These are phyloP conservation scores for Carapus acus DNA, from an alignment of 2,797 vertebrate genomes.

Conservation along the genomic window DNA sequence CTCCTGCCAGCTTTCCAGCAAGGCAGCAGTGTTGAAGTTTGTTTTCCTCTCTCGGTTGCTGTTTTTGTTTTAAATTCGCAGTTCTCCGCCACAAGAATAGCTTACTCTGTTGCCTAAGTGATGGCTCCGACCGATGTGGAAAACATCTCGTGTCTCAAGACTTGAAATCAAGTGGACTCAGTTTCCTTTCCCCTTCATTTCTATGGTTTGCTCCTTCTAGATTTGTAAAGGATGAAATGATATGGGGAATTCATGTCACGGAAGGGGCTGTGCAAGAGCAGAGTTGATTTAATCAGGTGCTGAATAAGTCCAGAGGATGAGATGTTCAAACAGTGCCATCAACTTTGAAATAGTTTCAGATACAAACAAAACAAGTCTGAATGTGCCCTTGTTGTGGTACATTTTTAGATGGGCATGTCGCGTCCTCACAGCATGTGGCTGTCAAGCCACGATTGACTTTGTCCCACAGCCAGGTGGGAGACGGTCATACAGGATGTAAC, in stretches of 20 bases:
- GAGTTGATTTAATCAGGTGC: too few relatives aligned
- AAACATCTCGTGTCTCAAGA: slow-evolving; percentile 16
- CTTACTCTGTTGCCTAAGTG: slow-evolving; percentile 15
- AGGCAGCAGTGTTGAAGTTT: not conserved
- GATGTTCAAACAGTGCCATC: too few relatives aligned
- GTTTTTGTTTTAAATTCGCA: slow-evolving; percentile 1
- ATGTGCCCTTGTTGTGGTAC: too few relatives aligned
- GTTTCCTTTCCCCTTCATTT: not conserved
- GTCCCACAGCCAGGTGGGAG: slow-evolving; percentile 1
- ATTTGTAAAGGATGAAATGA: not conserved
- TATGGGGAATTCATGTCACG: too few relatives aligned
- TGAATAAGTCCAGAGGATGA: too few relatives aligned
- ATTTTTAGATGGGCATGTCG: too few relatives aligned
- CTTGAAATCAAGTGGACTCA: slow-evolving; percentile 8
- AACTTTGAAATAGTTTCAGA: too few relatives aligned
- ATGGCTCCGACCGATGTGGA: slow-evolving; percentile 14
- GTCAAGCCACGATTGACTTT: slow-evolving; percentile 4
- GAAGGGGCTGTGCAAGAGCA: too few relatives aligned
- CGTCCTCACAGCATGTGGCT: too few relatives aligned
- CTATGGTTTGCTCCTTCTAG: not conserved
- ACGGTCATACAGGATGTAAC: slow-evolving; percentile 30
- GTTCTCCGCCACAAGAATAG: not conserved
- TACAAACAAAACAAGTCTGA: too few relatives aligned
- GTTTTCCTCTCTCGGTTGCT: not conserved
- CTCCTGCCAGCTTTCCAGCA: slow-evolving; percentile 7